Percentiles rank a stretch among this genome's conserved stretches.
phyloP scores from a whole-genome alignment of 2,888 invertebrate species.

The Tetragnatha montana region DNA sequence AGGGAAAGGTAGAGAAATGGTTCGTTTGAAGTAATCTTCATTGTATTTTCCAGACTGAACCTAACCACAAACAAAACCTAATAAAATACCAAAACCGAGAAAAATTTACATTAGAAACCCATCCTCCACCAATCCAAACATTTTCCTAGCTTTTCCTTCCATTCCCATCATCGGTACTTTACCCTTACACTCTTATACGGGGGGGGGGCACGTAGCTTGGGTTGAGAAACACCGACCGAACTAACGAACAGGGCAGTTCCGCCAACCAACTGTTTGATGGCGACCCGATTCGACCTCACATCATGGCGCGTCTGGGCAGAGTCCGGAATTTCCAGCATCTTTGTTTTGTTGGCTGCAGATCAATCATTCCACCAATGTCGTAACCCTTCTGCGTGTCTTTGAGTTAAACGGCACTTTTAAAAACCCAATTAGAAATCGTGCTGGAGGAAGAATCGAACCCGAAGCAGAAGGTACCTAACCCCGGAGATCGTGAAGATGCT shows the following conservation, averaged over 20 bases:
- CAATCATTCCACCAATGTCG: slow-evolving; percentile 35
- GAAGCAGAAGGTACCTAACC: background rate
- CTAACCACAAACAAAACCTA: too few relatives aligned
- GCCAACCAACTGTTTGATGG: background rate
- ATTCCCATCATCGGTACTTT: too few relatives aligned
- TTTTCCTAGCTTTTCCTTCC: too few relatives aligned
- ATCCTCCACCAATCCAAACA: too few relatives aligned
- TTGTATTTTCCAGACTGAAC: too few relatives aligned
- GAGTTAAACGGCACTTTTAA: slow-evolving; percentile 5
- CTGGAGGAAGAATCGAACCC: background rate
- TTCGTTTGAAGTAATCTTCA: too few relatives aligned
- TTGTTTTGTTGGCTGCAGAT: slow-evolving; percentile 13
- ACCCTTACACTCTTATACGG: too few relatives aligned
- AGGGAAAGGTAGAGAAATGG: too few relatives aligned
- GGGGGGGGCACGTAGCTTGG: too few relatives aligned
- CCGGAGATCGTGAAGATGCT: background rate
- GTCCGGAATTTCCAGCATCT: slow-evolving; percentile 1
- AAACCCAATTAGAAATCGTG: slow-evolving; percentile 7
- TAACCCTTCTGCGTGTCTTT: slow-evolving; percentile 20
- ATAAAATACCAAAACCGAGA: too few relatives aligned
- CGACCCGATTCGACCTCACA: background rate
- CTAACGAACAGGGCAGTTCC: slow-evolving; percentile 11
- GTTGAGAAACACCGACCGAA: too few relatives aligned
- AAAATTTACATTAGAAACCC: too few relatives aligned
- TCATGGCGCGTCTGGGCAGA: background rate